Percentiles rank a stretch among this genome's conserved stretches.
These are phyloP conservation scores for Clanis bilineata DNA, from an alignment of 2,888 invertebrate genomes.

Conservation along the genomic window DNA sequence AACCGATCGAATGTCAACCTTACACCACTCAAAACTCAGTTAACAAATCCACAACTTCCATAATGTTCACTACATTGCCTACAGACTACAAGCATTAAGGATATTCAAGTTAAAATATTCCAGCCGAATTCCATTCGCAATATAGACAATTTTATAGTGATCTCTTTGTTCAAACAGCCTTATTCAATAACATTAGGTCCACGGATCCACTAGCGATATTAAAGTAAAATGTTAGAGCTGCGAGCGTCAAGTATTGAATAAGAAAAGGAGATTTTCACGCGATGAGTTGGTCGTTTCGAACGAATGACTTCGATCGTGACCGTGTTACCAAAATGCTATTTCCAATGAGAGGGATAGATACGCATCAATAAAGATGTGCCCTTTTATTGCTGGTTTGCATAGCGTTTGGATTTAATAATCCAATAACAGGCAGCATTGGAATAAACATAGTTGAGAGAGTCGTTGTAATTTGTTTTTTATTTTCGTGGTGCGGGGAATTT, in stretches of 20 bases:
- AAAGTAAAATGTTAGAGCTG: constrained; percentile 12
- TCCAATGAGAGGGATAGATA: not conserved
- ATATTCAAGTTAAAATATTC: not conserved
- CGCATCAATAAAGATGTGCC: not conserved
- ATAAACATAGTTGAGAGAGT: not conserved
- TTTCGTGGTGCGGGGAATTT: constrained; percentile 9
- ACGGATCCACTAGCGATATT: constrained; percentile 15
- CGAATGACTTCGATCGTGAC: constrained; percentile 42
- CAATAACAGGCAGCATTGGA: not conserved
- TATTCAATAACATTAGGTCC: constrained; percentile 9
- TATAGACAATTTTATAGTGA: not conserved
- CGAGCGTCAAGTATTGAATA: constrained; percentile 47
- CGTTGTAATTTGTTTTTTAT: not conserved
- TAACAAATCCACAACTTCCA: not conserved
- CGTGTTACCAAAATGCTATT: constrained; percentile 31
- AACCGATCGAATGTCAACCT: not conserved
- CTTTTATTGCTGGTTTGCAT: not conserved
- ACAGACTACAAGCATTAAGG: not conserved
- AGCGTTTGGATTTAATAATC: not conserved
- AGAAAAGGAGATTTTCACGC: constrained; percentile 37
- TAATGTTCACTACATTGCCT: not conserved
- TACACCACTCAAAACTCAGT: not conserved
- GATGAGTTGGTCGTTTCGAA: constrained; percentile 45
- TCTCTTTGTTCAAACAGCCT: constrained; percentile 11
- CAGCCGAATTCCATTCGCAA: not conserved